Conservation (phyloP, 2,888 invertebrate genomes). For the Apamea sordens region DNA sequence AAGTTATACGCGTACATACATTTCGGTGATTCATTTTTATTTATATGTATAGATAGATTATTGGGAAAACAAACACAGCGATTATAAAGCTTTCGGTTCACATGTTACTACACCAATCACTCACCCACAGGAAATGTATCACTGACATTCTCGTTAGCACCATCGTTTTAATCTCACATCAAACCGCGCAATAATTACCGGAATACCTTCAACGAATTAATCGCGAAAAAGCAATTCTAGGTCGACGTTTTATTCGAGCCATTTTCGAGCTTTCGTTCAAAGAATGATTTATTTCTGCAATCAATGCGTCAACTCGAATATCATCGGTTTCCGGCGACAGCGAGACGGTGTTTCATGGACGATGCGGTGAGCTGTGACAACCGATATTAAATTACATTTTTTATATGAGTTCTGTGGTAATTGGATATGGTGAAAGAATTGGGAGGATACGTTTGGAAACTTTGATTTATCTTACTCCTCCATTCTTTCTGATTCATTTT, state of each 20-base stretch:
- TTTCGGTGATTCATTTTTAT: too few relatives aligned
- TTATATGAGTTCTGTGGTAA: slow-evolving; percentile 6
- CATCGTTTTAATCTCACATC: slow-evolving; percentile 38
- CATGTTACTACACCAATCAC: slow-evolving; percentile 3
- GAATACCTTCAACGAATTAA: slow-evolving; percentile 63
- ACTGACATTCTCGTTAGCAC: slow-evolving; percentile 34
- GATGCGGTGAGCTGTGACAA: slow-evolving; percentile 40
- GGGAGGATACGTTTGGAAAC: neutral
- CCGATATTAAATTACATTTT: slow-evolving; percentile 46
- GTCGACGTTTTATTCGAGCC: slow-evolving; percentile 70
- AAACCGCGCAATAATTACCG: slow-evolving; percentile 62
- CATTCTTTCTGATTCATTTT: neutral
- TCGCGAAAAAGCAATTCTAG: slow-evolving; percentile 72
- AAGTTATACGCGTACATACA: too few relatives aligned
- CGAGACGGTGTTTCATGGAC: slow-evolving; percentile 56
- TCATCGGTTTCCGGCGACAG: slow-evolving; percentile 56
- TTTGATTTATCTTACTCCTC: neutral
- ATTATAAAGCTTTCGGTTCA: neutral
- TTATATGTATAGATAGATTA: too few relatives aligned
- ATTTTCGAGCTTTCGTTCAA: slow-evolving; percentile 65
- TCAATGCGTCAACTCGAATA: slow-evolving; percentile 72
- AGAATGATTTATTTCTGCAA: slow-evolving; percentile 77
- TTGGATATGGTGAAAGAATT: slow-evolving; percentile 5
- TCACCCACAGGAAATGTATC: slow-evolving; percentile 30
- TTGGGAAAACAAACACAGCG: neutral